Evolutionary conservation across 2,888 invertebrate genomes (phyloP).

Genomic region (Drosophila putrida): DNA sequence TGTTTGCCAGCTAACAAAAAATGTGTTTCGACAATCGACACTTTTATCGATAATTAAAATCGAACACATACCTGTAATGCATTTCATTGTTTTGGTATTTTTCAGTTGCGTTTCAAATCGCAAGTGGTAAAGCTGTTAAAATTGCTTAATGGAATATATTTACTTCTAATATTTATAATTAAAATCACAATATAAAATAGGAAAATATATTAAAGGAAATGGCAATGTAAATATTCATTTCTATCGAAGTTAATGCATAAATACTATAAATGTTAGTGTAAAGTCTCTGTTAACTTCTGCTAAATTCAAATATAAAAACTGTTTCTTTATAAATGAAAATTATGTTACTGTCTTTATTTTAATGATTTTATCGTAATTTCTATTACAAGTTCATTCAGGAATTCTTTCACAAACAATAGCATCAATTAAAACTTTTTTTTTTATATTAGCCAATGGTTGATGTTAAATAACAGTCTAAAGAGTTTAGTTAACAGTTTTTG

Average conservation of each 20-base stretch:
- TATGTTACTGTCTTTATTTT: background rate
- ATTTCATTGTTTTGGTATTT: background rate
- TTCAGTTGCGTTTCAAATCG: background rate
- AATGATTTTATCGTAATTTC: background rate
- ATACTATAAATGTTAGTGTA: background rate
- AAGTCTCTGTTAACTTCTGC: background rate
- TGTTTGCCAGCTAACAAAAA: constrained; percentile 9
- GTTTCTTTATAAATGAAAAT: background rate
- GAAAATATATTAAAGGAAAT: too few relatives aligned
- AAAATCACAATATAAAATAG: too few relatives aligned
- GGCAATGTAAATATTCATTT: too few relatives aligned
- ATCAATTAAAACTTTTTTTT: background rate
- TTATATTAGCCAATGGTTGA: background rate
- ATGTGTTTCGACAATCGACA: constrained; percentile 16
- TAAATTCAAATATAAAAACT: constrained; percentile 4
- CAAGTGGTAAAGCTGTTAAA: too few relatives aligned
- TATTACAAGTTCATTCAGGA: background rate
- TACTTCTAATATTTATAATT: too few relatives aligned
- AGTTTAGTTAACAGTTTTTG: constrained; percentile 1
- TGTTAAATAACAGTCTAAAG: constrained; percentile 22
- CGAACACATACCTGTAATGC: background rate
- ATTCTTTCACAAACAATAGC: too few relatives aligned
- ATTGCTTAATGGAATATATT: too few relatives aligned
- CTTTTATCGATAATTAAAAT: background rate
- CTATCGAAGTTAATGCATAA: too few relatives aligned